A percentile compares a stretch with the other conserved stretches of the same genome.
Conservation (phyloP, 2,888 invertebrate genomes). For the Adelphocoris suturalis region DNA sequence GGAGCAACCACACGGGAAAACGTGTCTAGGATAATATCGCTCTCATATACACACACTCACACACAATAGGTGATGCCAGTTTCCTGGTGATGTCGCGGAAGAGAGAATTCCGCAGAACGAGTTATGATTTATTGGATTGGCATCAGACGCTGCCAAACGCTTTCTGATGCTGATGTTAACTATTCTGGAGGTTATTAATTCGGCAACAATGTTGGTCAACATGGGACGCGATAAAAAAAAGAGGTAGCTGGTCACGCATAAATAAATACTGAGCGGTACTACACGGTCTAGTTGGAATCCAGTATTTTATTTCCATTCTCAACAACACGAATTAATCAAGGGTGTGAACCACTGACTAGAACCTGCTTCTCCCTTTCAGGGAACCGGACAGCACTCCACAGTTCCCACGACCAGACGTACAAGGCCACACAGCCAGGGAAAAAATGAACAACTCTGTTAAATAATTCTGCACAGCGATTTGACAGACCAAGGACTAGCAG, state of each 20-base stretch:
- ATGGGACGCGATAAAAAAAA: not conserved
- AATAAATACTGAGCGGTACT: not conserved
- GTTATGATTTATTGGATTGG: too few relatives aligned
- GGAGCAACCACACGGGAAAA: too few relatives aligned
- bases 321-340: not conserved
- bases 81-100: too few relatives aligned
- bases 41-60: too few relatives aligned
- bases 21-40: too few relatives aligned
- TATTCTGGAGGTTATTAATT: too few relatives aligned
- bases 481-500: too few relatives aligned
- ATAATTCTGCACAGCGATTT: too few relatives aligned
- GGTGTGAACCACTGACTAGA: not conserved
- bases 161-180: not conserved
- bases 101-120: too few relatives aligned
- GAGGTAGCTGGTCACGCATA: not conserved
- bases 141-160: not conserved
- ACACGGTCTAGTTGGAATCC: not conserved
- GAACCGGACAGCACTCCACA: not conserved
- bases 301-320: slow-evolving; percentile 2
- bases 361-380: not conserved
- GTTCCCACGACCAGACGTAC: not conserved
- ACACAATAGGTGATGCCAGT: too few relatives aligned
- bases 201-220: not conserved
- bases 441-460: too few relatives aligned
- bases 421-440: not conserved